Base-by-base conservation (phyloP, 2,888 invertebrate species). In the Sphinx pinastri region DNA sequence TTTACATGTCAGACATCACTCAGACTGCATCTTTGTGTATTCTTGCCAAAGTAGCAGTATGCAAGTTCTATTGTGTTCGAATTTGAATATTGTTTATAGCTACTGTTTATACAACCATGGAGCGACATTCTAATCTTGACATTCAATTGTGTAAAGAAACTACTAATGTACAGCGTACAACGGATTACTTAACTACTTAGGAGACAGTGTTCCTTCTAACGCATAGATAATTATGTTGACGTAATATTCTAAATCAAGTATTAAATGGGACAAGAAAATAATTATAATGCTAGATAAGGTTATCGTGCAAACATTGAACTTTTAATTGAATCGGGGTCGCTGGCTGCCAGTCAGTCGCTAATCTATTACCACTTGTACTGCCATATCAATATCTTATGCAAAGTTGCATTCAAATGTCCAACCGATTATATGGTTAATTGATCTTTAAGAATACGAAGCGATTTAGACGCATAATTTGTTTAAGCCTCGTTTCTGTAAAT, bases 311-410 rank as follows among this genome's bases (percentile, higher is more conserved):
- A 71, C 74, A 70, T 72, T 70, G 69, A 70, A 73, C 71, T 68
- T 71, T 70, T 72, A 74, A 74, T 73, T 72, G 73, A 74, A 77
- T 68, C 47, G 71, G 70, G 68, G 68, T 71, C 71, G 72, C 74
- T 38, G 66, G 55, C 57, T n/a, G 59, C 60, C 12, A 12, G 67
- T 38, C 38, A 38, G 60, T 45, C 68, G 58, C 67, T 73, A 75
- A 76, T 75, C 73, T 74, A 71, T 75, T 73, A 11, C 14, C 54
- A 13, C 45, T 58, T 58, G 49, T 57, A 58, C 57, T 25, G 12
- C 0, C 25, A 58, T 51, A 7, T 57, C 59, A 58, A 68, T 49
- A 51, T 19, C 25, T 11, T 52, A 12, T 31, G 14, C 49, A 11
- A 19, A 68, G 59, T 49, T 51, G 52, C 51, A 68, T 16, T 31